A percentile compares a stretch with the other conserved stretches of the same genome.
Conservation (phyloP, 2,113 vertebrate species). For the Pachycephala philippinensis region DNA sequence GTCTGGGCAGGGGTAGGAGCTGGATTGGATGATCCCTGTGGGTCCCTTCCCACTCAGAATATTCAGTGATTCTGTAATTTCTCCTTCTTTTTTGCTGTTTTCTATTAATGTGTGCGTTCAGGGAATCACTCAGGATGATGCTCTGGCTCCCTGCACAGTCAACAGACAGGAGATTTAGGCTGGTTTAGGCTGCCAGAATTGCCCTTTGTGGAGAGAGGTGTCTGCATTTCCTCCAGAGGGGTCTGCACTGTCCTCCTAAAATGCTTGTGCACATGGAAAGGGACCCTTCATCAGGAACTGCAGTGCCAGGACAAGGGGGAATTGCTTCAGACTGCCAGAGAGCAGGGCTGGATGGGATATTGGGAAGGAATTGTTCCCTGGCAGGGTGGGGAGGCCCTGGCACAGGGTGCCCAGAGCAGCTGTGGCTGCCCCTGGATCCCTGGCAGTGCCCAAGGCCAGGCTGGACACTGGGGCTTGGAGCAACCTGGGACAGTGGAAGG, state of each 20-base stretch:
- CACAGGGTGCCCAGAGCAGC: not conserved
- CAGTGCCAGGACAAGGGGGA: not conserved
- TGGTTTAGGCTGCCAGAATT: not conserved
- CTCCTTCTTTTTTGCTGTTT: not conserved
- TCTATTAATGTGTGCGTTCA: not conserved
- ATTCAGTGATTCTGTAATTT: not conserved
- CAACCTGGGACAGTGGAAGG: not conserved
- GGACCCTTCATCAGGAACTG: not conserved
- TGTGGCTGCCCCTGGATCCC: not conserved
- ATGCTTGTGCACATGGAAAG: not conserved
- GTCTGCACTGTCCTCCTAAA: not conserved
- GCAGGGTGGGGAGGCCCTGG: not conserved
- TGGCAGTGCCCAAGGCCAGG: not conserved
- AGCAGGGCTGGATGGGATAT: fast-evolving
- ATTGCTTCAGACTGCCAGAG: not conserved
- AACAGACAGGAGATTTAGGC: not conserved
- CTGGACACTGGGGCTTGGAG: not conserved
- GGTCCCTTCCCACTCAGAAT: not conserved
- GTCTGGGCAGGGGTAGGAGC: not conserved
- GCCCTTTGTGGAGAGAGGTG: not conserved
- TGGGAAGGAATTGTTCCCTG: not conserved
- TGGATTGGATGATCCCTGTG: fast-evolving
- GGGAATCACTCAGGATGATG: not conserved
- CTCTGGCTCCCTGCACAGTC: not conserved
- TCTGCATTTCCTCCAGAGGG: not conserved